Conservation (phyloP, 2,888 invertebrate species). For the Netelia melanura region DNA sequence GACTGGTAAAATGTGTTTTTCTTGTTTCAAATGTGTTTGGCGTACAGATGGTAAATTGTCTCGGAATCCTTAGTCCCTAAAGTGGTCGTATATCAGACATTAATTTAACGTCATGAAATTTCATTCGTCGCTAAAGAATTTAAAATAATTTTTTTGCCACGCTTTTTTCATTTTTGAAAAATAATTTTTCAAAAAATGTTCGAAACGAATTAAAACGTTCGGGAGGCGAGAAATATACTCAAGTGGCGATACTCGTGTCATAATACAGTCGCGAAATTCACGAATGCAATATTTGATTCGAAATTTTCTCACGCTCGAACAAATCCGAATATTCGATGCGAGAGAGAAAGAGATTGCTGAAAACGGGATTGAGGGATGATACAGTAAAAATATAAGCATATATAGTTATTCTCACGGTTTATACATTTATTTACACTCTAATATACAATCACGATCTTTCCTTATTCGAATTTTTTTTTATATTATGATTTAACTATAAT, state of each 20-base stretch:
- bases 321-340: slow-evolving; percentile 20
- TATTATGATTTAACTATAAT: slow-evolving; percentile 65
- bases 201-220: not conserved
- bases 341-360: not conserved
- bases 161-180: not conserved
- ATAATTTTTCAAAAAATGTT: not conserved
- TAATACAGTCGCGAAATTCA: slow-evolving; percentile 19
- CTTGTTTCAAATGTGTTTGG: slow-evolving; percentile 17
- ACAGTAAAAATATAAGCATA: slow-evolving; percentile 25
- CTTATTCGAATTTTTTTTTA: slow-evolving; percentile 63
- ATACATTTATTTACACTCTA: slow-evolving; percentile 84
- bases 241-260: slow-evolving; percentile 4
- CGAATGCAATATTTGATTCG: not conserved
- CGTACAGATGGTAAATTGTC: slow-evolving; percentile 20
- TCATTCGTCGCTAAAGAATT: not conserved
- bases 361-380: slow-evolving; percentile 17
- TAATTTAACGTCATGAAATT: not conserved
- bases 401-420: slow-evolving; percentile 70
- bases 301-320: slow-evolving; percentile 32
- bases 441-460: slow-evolving; percentile 79
- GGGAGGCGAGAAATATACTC: not conserved
- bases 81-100: not conserved
- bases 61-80: not conserved
- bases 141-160: not conserved
- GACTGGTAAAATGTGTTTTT: slow-evolving; percentile 32